Base-by-base conservation (phyloP, 2,888 invertebrate genomes). In the Smittia sp. region DNA sequence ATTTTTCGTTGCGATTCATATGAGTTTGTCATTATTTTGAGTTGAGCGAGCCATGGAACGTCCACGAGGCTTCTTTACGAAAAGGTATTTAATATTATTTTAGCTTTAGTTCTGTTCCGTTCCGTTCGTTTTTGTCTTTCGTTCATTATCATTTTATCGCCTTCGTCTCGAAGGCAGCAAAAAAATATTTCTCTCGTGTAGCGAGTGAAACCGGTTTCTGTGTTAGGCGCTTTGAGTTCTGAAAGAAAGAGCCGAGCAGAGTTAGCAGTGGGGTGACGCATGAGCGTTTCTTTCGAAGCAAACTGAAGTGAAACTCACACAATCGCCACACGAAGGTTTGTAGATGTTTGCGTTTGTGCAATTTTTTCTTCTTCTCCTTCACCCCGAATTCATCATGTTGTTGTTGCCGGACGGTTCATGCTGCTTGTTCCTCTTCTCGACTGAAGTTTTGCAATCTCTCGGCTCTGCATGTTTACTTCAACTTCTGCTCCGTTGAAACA, bases 11-110 rank as follows among this genome's bases (percentile, higher is more conserved):
- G 22, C 18, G 20, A 58, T 2, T 58, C 18, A 6, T 32, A 32
- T 32, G 32, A 58, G 22, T 58, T 58, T 18, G 20, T 58, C 9
- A 58, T 20, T 18, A 18, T 22, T 62, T 86, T 32, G 9, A 32
- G 32, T 32, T 32, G 9, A 32, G 9, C 32, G 32, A 87, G 88
- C 86, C 86, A 89, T 89, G 89, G 89, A 89, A 88, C 89, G 89
- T 39, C 72, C 72, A 86, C 87, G 89, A 86, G 89, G 88, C 86
- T 89, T 89, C 87, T 89, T 87, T 88, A 89, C 89, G 83, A 89
- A 89, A 89, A 90, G 89, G 89, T 90, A 88, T 88, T 88, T 87
- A 85, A 82, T 80, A 78, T 79, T 84, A 84, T 83, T 83, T 82
- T 77, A 84, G 83, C 84, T 83, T 83, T 20, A 84, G 82, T 83